Conservation (phyloP, 2,888 invertebrate species). For the Acanthococcus lagerstroemiae region DNA sequence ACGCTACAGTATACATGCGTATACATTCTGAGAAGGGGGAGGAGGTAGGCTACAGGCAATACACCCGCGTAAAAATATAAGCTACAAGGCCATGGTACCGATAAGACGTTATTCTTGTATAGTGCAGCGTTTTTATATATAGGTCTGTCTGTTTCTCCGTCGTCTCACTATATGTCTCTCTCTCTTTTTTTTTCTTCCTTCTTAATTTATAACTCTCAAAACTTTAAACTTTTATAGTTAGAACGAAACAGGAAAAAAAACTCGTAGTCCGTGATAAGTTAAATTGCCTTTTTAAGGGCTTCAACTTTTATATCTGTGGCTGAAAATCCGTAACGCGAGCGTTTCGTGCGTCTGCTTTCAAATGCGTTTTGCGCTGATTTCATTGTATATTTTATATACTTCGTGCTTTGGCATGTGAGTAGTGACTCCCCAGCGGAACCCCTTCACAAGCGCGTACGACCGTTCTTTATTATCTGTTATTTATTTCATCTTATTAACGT, state of each 20-base stretch:
- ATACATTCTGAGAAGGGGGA: no score
- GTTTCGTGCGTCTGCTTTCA: not conserved
- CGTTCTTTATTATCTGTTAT: constrained; percentile 2
- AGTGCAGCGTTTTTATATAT: not conserved
- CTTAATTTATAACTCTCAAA: constrained; percentile 17
- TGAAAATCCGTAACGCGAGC: constrained; percentile 6
- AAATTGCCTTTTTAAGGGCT: constrained; percentile 28
- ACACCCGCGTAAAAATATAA: constrained; percentile 22
- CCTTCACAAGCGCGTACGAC: no score
- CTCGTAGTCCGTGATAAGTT: constrained; percentile 20
- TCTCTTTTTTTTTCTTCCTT: constrained; percentile 8
- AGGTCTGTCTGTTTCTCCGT: not conserved
- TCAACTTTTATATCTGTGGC: constrained; percentile 21
- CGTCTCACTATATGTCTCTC: not conserved
- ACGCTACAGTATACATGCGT: no score
- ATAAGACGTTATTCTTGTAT: constrained; percentile 26
- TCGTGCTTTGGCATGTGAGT: no score
- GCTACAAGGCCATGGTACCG: constrained; percentile 23
- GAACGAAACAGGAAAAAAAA: constrained; percentile 2
- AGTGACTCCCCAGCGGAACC: no score
- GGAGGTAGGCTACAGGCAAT: no score
- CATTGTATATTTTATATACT: not conserved
- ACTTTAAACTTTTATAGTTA: constrained; percentile 20
- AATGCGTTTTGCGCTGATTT: not conserved
- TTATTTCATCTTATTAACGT: not conserved